A percentile compares a stretch with the other conserved stretches of the same genome.
These are phyloP conservation scores for Nesidiocoris tenuis DNA, from an alignment of 2,888 invertebrate species.

Conservation along the genomic window DNA sequence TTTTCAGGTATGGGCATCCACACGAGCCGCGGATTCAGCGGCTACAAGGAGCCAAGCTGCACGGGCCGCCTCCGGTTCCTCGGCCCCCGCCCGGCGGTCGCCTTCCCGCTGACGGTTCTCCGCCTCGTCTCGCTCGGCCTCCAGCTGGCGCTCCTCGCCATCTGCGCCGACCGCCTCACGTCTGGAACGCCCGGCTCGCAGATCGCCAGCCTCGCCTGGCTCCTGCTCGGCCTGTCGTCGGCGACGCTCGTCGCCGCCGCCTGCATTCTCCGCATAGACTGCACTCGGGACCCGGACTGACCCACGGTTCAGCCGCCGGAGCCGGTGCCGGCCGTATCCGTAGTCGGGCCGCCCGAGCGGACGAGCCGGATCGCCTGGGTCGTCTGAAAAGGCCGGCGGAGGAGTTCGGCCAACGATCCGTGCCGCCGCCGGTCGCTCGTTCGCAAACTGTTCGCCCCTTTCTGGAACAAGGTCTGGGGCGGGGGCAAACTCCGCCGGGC, in stretches of 20 bases:
- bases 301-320: constrained; percentile 51
- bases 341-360: constrained; percentile 50
- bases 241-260: constrained; percentile 50
- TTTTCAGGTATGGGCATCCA: constrained; percentile 52
- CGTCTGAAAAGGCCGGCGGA: constrained; percentile 55
- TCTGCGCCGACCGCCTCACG: constrained; percentile 7
- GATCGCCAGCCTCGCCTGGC: constrained; percentile 26
- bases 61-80: constrained; percentile 50
- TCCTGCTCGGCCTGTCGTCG: constrained; percentile 47
- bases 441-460: constrained; percentile 6
- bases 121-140: constrained; percentile 50
- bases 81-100: constrained; percentile 50
- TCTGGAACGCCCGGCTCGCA: background rate
- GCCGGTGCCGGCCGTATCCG: constrained; percentile 54
- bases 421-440: constrained; percentile 1
- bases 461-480: constrained; percentile 4
- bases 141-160: constrained; percentile 49
- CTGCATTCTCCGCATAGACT: constrained; percentile 51
- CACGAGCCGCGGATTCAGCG: constrained; percentile 52
- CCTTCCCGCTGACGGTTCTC: constrained; percentile 49
- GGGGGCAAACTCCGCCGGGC: background rate
- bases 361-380: constrained; percentile 59
- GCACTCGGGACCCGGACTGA: constrained; percentile 53
- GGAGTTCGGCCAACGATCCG: background rate
- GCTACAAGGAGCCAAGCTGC: constrained; percentile 51